Percentiles rank a stretch among this genome's conserved stretches.
Conservation (phyloP, 2,113 vertebrate genomes). For the Cathartes aura region DNA sequence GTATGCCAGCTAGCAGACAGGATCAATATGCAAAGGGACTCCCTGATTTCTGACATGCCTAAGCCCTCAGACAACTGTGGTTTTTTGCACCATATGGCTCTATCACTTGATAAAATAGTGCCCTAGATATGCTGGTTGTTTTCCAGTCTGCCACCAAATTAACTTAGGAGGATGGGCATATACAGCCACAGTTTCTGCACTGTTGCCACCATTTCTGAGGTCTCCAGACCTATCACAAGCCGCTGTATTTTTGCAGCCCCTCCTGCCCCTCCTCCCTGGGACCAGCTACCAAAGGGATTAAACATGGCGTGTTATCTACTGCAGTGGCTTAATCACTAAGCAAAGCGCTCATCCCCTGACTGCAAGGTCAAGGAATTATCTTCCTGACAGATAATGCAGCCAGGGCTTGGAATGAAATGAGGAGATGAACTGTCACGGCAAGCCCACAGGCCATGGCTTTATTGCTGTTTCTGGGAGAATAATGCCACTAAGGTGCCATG, state of each 20-base stretch:
- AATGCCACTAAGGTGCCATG: not conserved
- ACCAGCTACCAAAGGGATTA: conserved; percentile 25
- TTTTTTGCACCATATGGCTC: conserved; percentile 2
- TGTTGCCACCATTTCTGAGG: not conserved
- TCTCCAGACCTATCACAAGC: not conserved
- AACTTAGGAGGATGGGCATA: not conserved
- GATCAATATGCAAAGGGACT: not conserved
- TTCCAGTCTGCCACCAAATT: not conserved
- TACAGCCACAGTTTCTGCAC: not conserved
- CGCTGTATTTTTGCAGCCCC: not conserved
- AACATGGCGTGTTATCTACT: not conserved
- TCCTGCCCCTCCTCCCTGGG: not conserved
- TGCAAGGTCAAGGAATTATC: conserved; percentile 54
- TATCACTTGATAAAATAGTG: conserved; percentile 19
- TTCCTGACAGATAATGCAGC: not conserved
- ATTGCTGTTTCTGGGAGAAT: not conserved
- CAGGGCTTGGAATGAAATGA: not conserved
- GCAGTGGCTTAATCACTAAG: conserved; percentile 59
- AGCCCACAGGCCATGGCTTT: not conserved
- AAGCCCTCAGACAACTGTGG: not conserved
- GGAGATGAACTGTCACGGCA: not conserved
- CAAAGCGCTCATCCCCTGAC: conserved; percentile 51
- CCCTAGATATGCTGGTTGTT: conserved; percentile 19
- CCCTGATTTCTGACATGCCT: conserved; percentile 49
- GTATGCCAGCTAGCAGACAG: not conserved